A percentile compares a stretch with the other conserved stretches of the same genome.
Conservation (phyloP, 2,113 vertebrate species). For the Oryzias woworae region DNA sequence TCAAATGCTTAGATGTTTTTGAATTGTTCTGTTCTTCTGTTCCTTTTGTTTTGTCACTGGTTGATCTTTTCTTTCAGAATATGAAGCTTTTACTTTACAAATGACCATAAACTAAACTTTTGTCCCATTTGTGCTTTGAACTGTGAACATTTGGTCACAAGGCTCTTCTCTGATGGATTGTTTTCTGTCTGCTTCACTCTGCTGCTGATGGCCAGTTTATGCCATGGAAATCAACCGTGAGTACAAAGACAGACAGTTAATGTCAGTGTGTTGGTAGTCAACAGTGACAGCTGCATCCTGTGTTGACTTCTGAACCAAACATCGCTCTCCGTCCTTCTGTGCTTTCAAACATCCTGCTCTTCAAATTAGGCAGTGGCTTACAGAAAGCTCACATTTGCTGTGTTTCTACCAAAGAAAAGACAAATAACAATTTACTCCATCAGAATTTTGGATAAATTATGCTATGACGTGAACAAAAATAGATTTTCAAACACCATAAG, state of each 20-base stretch:
- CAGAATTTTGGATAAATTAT: too few relatives aligned
- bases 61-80: too few relatives aligned
- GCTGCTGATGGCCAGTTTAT: conserved; percentile 85
- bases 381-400: neutral
- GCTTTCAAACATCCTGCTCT: neutral
- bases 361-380: neutral
- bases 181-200: conserved; percentile 13
- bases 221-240: conserved; percentile 99
- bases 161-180: neutral
- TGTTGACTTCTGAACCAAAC: neutral
- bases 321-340: neutral
- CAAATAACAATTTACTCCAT: too few relatives aligned
- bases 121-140: too few relatives aligned
- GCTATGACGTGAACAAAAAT: too few relatives aligned
- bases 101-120: too few relatives aligned
- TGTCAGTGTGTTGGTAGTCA: neutral
- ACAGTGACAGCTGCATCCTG: neutral
- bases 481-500: too few relatives aligned
- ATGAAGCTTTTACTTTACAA: too few relatives aligned
- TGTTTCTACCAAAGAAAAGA: neutral
- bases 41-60: too few relatives aligned
- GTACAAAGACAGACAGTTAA: conserved; percentile 53
- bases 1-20: too few relatives aligned
- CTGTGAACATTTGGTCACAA: too few relatives aligned
- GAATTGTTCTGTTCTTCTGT: too few relatives aligned